Conservation (phyloP, 2,113 vertebrate genomes). For the Acanthochromis polyacanthus region DNA sequence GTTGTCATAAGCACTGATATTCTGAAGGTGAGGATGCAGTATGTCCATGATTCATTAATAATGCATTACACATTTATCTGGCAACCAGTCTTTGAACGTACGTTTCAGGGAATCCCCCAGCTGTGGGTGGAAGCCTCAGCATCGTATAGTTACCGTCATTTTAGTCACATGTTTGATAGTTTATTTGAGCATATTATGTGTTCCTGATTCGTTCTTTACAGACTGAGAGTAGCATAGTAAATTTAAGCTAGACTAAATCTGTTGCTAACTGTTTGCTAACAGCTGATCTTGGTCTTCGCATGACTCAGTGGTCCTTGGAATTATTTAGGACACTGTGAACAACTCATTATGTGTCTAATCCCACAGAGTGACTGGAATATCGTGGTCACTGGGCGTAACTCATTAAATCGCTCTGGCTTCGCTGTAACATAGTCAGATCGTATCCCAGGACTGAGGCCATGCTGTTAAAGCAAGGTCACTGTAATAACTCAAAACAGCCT, state of each 20-base stretch:
- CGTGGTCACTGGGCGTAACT: constrained; percentile 74
- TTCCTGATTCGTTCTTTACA: background rate
- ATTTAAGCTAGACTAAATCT: background rate
- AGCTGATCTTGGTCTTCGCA: background rate
- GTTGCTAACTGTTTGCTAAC: constrained; percentile 4
- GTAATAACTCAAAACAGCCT: constrained; percentile 75
- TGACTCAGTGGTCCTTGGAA: constrained; percentile 45
- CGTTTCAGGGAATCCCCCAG: constrained; percentile 47
- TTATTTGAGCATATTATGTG: background rate
- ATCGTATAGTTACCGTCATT: background rate
- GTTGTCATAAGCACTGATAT: constrained; percentile 31
- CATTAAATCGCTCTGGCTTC: constrained; percentile 54
- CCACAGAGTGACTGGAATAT: constrained; percentile 68
- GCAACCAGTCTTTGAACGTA: constrained; percentile 42
- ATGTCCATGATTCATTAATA: constrained; percentile 60
- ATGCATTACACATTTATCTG: constrained; percentile 52
- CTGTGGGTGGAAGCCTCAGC: constrained; percentile 13
- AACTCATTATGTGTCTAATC: constrained; percentile 51
- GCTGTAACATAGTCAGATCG: constrained; percentile 37
- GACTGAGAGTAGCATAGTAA: no score
- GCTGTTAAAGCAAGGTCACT: constrained; percentile 58
- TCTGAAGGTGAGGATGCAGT: constrained; percentile 45
- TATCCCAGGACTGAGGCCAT: constrained; percentile 42
- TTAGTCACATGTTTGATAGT: background rate
- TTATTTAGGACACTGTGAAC: constrained; percentile 36